These are phyloP conservation scores for Camponotus floridanus DNA, from an alignment of 1,140 invertebrate species.

Conservation along the genomic window DNA sequence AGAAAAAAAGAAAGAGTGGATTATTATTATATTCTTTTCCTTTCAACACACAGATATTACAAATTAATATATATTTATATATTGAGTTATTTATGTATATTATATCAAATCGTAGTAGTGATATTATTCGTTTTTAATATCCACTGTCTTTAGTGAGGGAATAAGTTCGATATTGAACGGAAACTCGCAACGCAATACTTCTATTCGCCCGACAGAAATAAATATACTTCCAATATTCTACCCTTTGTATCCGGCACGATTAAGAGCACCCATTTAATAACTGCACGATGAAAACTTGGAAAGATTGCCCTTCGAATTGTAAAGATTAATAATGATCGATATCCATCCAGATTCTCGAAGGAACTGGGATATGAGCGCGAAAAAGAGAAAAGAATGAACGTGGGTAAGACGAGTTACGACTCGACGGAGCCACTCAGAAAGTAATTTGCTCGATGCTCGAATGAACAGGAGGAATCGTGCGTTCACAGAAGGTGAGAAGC, in stretches of 20 bases:
- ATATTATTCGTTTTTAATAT: conserved; percentile 34
- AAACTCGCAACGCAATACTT: conserved; percentile 14
- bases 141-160: neutral
- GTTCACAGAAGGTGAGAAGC: conserved; percentile 44
- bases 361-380: conserved; percentile 34
- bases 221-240: conserved; percentile 68
- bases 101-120: neutral
- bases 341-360: conserved; percentile 66
- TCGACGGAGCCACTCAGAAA: conserved; percentile 73
- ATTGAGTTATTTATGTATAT: neutral
- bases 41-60: neutral
- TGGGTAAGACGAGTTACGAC: conserved; percentile 50
- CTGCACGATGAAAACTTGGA: conserved; percentile 71
- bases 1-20: neutral
- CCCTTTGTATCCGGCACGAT: conserved; percentile 51
- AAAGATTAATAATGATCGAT: conserved; percentile 73
- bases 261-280: conserved; percentile 72
- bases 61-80: neutral
- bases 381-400: conserved; percentile 41
- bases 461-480: conserved; percentile 63
- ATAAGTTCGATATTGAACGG: conserved; percentile 15
- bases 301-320: conserved; percentile 60
- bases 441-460: conserved; percentile 74
- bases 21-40: neutral
- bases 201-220: conserved; percentile 45